These are phyloP conservation scores for Poeciliopsis infans DNA, from an alignment of 2,797 vertebrate species.

Conservation along the genomic window DNA sequence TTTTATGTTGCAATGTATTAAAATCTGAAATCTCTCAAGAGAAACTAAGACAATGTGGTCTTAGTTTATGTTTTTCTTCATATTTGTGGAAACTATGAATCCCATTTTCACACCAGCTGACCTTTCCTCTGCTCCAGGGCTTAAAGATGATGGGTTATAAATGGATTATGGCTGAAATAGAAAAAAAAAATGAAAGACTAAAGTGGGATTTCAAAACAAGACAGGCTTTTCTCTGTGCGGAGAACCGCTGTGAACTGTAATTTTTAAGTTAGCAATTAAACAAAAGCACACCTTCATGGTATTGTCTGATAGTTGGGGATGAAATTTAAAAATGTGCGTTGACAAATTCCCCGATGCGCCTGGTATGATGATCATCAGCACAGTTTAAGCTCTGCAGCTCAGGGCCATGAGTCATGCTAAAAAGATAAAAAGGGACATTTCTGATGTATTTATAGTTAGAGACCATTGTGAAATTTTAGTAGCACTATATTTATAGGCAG, in stretches of 20 bases:
- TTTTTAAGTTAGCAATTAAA: constrained; percentile 26
- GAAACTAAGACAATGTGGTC: too few relatives aligned
- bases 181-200: constrained; percentile 5
- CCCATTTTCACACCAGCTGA: constrained; percentile 6
- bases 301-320: constrained; percentile 38
- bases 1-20: neutral
- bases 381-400: constrained; percentile 44
- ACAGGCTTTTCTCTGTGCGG: neutral
- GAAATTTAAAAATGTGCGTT: constrained; percentile 54
- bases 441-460: constrained; percentile 45
- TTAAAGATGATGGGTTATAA: constrained; percentile 11
- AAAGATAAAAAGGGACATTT: constrained; percentile 54
- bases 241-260: neutral
- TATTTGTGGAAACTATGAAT: constrained; percentile 6
- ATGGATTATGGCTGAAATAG: constrained; percentile 26
- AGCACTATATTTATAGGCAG: constrained; percentile 14
- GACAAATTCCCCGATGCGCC: constrained; percentile 63
- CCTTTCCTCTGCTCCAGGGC: constrained; percentile 9
- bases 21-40: neutral
- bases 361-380: constrained; percentile 58
- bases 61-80: neutral
- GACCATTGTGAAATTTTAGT: constrained; percentile 35
- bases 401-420: constrained; percentile 57
- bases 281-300: constrained; percentile 33
- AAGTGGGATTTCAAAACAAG: constrained; percentile 2